A percentile compares a stretch with the other conserved stretches of the same genome.
Evolutionary conservation across 2,888 invertebrate species (phyloP).

Genomic region (Epirrita christyi): DNA sequence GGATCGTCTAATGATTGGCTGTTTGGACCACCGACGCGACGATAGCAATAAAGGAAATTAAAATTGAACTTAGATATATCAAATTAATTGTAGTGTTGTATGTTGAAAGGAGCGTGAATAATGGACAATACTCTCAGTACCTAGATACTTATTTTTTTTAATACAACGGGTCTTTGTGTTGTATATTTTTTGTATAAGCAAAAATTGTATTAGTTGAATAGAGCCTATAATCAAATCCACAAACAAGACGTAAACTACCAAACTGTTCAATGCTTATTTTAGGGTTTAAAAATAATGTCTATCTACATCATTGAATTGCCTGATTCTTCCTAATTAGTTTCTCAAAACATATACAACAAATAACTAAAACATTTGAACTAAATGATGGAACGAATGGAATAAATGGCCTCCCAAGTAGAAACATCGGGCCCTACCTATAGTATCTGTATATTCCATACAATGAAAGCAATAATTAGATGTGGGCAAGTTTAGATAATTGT

Average conservation of each 20-base stretch:
- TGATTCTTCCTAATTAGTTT: too few relatives aligned
- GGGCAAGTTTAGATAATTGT: background rate
- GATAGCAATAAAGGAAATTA: conserved; percentile 61
- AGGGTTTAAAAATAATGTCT: too few relatives aligned
- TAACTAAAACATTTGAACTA: too few relatives aligned
- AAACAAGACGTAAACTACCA: background rate
- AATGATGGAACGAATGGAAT: too few relatives aligned
- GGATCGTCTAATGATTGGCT: conserved; percentile 59
- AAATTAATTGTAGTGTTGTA: conserved; percentile 35
- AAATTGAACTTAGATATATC: conserved; percentile 48
- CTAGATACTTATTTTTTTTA: conserved; percentile 23
- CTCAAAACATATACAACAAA: too few relatives aligned
- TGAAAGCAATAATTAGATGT: background rate
- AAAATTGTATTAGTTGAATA: conserved; percentile 5
- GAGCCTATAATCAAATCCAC: conserved; percentile 9
- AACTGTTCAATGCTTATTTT: too few relatives aligned
- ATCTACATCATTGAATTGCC: too few relatives aligned
- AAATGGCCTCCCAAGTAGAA: background rate
- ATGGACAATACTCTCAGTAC: conserved; percentile 29
- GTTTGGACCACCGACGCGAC: conserved; percentile 61
- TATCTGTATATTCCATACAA: background rate
- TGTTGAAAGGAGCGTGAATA: conserved; percentile 29
- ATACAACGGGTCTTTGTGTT: conserved; percentile 12
- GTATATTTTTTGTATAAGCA: conserved; percentile 11
- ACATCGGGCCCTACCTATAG: background rate